A percentile compares a stretch with the other conserved stretches of the same genome.
Conservation (phyloP, 92 coral and sea anemone genomes). For the Galaxea fascicularis region DNA sequence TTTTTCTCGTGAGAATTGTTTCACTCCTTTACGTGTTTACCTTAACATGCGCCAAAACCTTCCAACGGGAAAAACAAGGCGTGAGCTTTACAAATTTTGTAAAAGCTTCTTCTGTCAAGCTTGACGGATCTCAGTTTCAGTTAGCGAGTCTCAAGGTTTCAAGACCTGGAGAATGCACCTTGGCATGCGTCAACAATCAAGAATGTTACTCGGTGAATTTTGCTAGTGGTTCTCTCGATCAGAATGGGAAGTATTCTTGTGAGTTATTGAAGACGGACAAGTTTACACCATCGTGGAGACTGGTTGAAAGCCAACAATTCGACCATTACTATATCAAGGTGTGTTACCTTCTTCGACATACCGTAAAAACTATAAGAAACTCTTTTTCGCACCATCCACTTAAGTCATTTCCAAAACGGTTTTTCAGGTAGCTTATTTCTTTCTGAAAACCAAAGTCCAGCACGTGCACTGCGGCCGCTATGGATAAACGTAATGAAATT, state of each 20-base stretch:
- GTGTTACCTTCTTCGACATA: too few relatives aligned
- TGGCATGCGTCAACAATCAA: neutral
- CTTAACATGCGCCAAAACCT: neutral
- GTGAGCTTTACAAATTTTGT: constrained; percentile 23
- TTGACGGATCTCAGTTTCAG: neutral
- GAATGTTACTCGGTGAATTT: constrained; percentile 11
- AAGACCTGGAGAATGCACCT: constrained; percentile 19
- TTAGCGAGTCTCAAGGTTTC: neutral
- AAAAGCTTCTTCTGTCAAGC: constrained; percentile 10
- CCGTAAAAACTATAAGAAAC: too few relatives aligned
- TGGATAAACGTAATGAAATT: neutral
- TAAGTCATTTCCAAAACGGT: too few relatives aligned
- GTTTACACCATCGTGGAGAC: neutral
- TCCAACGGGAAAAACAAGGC: constrained; percentile 16
- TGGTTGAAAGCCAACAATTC: neutral
- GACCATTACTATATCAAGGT: constrained; percentile 23
- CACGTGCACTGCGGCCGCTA: too few relatives aligned
- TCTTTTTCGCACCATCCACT: too few relatives aligned
- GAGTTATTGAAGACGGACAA: constrained; percentile 1
- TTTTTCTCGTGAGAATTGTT: neutral
- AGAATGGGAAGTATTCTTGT: constrained; percentile 3
- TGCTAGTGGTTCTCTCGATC: neutral
- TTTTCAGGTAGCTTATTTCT: too few relatives aligned
- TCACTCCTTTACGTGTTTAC: too few relatives aligned
- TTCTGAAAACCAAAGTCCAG: too few relatives aligned